Base-by-base conservation (phyloP, 2,113 vertebrate genomes). In the Coturnix japonica region DNA sequence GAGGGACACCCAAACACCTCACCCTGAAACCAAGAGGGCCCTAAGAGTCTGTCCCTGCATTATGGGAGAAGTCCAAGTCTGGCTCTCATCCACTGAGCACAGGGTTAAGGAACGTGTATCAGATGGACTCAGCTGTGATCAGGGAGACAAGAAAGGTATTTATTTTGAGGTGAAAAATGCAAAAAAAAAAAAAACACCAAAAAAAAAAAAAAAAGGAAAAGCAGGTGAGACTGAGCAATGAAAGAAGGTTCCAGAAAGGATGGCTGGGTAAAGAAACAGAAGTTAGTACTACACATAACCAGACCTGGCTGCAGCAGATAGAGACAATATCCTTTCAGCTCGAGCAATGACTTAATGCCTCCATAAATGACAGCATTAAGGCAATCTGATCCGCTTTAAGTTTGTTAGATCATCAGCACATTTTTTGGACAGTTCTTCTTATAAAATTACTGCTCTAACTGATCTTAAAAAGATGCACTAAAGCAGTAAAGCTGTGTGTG, bases 151-250 rank as follows among this genome's bases (percentile, higher is more conserved):
- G 80, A 85, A 76, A 43, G 56, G 35, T 35, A 47, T 91, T 87
- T 65, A 56, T 69, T 93, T 63, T 90, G 78, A 85, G 73, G 88
- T 85, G 84, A 65, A 89, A 95, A 91, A 93, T 1, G 84, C 79
- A 93, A 96, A 90, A 81, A 9, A 37, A 37, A 37, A 37, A 37
- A 37, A 37, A 37, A n/a, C n/a, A n/a, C n/a, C n/a, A n/a, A 37
- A 81, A 94, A 96, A 90, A 81, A 94, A 96, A 91, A 96, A 90
- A 81, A 94, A 96, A 91, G 86, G 37, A 93, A 96, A 96, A 94
- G 95, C 94, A 94, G 78, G 96, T 94, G 88, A 94, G 69, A 91
- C 57, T 83, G 93, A 96, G 71, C 61, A 70, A 82, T 83, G 82
- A 94, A 28, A 92, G 69, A 66, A 87, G 65, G 33, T 35, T 96